Evolutionary conservation across 2,113 vertebrate genomes (phyloP).

Genomic region (Parotia lawesii): DNA sequence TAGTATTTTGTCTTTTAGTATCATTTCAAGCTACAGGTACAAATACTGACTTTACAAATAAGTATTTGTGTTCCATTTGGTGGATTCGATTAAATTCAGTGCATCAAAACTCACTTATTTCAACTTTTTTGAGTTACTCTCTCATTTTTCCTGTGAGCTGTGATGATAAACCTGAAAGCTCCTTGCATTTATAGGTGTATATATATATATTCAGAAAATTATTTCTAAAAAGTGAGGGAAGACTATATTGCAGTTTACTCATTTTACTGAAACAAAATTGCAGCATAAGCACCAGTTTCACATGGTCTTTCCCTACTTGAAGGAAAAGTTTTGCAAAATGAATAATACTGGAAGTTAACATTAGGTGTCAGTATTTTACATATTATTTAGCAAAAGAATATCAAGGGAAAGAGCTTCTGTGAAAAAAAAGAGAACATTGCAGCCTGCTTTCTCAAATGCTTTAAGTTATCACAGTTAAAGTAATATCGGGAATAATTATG

Average conservation of each 20-base stretch:
- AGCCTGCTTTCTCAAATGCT: slow-evolving; percentile 35
- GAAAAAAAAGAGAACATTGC: neutral
- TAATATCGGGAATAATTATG: slow-evolving; percentile 1
- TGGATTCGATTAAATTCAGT: neutral
- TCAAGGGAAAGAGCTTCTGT: slow-evolving; percentile 16
- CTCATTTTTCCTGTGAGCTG: neutral
- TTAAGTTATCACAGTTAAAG: neutral
- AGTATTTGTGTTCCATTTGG: neutral
- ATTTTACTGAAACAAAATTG: neutral
- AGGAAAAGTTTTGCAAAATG: slow-evolving; percentile 28
- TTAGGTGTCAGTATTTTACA: slow-evolving; percentile 81
- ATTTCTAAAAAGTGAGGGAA: neutral
- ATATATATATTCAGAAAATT: neutral
- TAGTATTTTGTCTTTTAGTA: neutral
- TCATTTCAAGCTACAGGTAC: neutral
- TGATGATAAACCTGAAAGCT: neutral
- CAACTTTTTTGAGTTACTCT: neutral
- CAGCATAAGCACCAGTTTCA: neutral
- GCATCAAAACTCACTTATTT: neutral
- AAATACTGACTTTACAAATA: neutral
- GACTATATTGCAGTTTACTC: neutral
- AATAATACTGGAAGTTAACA: slow-evolving; percentile 75
- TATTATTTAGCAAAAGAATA: slow-evolving; percentile 64
- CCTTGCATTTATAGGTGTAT: neutral
- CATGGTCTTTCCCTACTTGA: neutral